Evolutionary conservation across 2,888 invertebrate species (phyloP).

Genomic region (Eupithecia abbreviata): DNA sequence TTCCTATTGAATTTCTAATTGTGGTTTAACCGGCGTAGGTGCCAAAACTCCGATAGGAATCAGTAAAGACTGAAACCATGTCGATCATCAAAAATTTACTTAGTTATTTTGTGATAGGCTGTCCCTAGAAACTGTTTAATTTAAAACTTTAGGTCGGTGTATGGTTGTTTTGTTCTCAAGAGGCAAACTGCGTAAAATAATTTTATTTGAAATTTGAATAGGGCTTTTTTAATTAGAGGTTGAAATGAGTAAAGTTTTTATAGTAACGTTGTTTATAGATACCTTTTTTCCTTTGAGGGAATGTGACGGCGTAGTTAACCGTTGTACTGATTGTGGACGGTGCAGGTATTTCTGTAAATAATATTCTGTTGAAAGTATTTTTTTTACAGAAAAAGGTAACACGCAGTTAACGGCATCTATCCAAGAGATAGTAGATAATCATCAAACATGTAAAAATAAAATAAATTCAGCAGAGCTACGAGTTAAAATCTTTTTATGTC

Average conservation of each 20-base stretch:
- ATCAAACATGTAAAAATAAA: neutral
- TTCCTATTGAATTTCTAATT: conserved; percentile 65
- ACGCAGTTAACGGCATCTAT: neutral
- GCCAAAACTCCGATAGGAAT: conserved; percentile 60
- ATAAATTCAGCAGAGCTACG: neutral
- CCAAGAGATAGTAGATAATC: neutral
- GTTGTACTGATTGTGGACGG: conserved; percentile 89
- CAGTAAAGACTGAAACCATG: conserved; percentile 48
- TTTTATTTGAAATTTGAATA: conserved; percentile 27
- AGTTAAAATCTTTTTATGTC: neutral
- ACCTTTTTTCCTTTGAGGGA: conserved; percentile 87
- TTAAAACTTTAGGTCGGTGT: conserved; percentile 53
- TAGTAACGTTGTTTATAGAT: conserved; percentile 39
- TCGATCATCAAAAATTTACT: conserved; percentile 66
- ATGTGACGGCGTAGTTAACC: conserved; percentile 82
- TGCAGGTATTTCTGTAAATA: conserved; percentile 90
- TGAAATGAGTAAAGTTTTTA: conserved; percentile 28
- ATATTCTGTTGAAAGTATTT: conserved; percentile 18
- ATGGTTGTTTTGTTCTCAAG: conserved; percentile 56
- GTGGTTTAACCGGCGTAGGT: conserved; percentile 54
- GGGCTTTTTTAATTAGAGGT: conserved; percentile 29
- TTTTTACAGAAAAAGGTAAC: neutral
- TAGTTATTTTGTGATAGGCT: conserved; percentile 50
- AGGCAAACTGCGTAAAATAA: conserved; percentile 39
- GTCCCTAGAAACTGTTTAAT: conserved; percentile 56